These are phyloP conservation scores for Marcusenius ussheri DNA, from an alignment of 2,113 vertebrate species.

Conservation along the genomic window DNA sequence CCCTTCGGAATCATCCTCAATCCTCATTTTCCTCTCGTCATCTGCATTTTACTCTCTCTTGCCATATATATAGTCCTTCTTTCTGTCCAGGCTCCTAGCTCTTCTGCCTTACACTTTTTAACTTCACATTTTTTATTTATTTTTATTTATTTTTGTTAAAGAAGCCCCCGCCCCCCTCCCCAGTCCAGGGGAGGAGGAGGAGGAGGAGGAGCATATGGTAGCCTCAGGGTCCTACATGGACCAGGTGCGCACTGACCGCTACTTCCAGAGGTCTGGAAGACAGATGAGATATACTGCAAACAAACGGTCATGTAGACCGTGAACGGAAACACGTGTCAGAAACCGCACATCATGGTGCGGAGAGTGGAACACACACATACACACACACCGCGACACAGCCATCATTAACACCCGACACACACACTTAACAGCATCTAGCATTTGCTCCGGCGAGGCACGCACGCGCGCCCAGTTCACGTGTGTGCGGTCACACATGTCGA, in stretches of 20 bases:
- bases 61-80: neutral
- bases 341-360: neutral
- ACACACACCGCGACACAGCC: neutral
- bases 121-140: slow-evolving; percentile 18
- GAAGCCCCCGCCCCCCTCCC: slow-evolving; percentile 15
- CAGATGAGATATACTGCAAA: neutral
- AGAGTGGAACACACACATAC: neutral
- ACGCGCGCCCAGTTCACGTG: neutral
- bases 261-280: neutral
- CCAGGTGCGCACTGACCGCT: neutral
- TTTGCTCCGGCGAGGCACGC: neutral
- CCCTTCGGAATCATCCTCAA: slow-evolving; percentile 21
- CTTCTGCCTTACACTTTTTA: slow-evolving; percentile 25
- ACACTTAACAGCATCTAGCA: neutral
- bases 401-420: neutral
- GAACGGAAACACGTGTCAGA: neutral
- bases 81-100: neutral
- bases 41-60: slow-evolving; percentile 20
- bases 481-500: slow-evolving; percentile 5
- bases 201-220: neutral
- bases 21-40: slow-evolving; percentile 13
- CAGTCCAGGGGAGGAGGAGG: neutral
- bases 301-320: neutral
- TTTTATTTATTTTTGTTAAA: slow-evolving; percentile 12
- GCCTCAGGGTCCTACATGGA: neutral